Conservation (phyloP, 2,888 invertebrate genomes). For the Julus scanicus region DNA sequence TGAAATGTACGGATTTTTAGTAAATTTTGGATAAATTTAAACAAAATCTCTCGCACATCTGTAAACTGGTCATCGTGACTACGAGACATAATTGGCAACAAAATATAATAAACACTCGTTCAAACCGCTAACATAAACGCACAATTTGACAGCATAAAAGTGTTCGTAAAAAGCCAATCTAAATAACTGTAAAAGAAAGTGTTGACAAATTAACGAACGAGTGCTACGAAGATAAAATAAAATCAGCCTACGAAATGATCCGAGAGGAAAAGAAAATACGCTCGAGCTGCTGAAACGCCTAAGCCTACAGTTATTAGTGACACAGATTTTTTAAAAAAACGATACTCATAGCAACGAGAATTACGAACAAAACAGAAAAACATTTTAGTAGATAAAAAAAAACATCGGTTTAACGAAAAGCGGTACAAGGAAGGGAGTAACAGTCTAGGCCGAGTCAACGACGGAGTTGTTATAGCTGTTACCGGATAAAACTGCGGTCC, state of each 20-base stretch:
- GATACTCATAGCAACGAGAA: not conserved
- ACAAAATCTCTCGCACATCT: too few relatives aligned
- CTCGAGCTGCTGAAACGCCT: not conserved
- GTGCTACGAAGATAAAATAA: not conserved
- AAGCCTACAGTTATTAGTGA: not conserved
- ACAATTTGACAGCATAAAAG: not conserved
- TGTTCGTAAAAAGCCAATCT: not conserved
- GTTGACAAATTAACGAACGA: not conserved
- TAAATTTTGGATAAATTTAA: too few relatives aligned
- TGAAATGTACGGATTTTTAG: too few relatives aligned
- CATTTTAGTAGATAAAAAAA: not conserved
- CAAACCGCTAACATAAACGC: not conserved
- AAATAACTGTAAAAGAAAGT: not conserved
- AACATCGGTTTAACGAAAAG: too few relatives aligned
- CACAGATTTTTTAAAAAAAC: not conserved
- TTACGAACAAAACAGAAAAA: not conserved
- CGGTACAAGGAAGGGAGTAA: not conserved
- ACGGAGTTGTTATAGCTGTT: not conserved
- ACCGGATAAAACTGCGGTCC: too few relatives aligned
- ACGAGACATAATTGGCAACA: not conserved
- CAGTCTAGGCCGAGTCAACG: not conserved
- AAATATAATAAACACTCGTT: not conserved
- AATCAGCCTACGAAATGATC: not conserved
- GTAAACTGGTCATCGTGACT: too few relatives aligned
- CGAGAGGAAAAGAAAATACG: not conserved